These are phyloP conservation scores for Hemibagrus guttatus DNA, from an alignment of 2,797 vertebrate genomes.

Conservation along the genomic window DNA sequence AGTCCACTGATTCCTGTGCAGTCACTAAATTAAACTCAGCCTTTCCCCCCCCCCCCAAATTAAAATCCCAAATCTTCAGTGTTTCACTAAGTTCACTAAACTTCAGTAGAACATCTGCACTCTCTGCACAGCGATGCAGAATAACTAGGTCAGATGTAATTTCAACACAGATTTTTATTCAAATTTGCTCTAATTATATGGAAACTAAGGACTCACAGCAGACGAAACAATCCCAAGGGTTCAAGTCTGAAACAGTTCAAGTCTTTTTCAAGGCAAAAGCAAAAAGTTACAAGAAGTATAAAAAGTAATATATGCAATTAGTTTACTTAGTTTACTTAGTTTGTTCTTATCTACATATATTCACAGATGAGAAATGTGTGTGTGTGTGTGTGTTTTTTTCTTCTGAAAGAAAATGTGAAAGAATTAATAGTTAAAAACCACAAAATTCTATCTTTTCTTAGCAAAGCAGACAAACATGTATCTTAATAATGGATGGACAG, in stretches of 20 bases:
- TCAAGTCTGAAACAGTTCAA: not conserved
- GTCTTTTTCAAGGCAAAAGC: not conserved
- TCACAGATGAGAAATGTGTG: not conserved
- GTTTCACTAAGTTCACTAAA: not conserved
- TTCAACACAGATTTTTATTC: conserved; percentile 8
- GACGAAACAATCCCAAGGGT: conserved; percentile 18
- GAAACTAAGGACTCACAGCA: conserved; percentile 1
- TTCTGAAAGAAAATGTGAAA: not conserved
- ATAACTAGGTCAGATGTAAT: conserved; percentile 35
- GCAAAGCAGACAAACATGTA: not conserved
- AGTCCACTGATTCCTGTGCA: not conserved
- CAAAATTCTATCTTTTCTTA: too few relatives aligned
- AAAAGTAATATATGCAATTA: not conserved
- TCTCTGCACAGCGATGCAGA: not conserved
- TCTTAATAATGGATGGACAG: not conserved
- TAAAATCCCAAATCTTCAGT: not conserved
- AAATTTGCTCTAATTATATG: conserved; percentile 34
- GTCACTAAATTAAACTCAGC: not conserved
- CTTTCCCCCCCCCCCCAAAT: not conserved
- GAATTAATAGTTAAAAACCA: not conserved
- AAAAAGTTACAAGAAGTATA: not conserved
- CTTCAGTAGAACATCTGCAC: conserved; percentile 19
- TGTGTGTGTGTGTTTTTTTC: not conserved
- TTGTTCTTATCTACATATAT: not conserved
- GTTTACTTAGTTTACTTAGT: too few relatives aligned